A percentile compares a stretch with the other conserved stretches of the same genome.
These are phyloP conservation scores for Limenitis arthemis DNA, from an alignment of 2,888 invertebrate species.

Conservation along the genomic window DNA sequence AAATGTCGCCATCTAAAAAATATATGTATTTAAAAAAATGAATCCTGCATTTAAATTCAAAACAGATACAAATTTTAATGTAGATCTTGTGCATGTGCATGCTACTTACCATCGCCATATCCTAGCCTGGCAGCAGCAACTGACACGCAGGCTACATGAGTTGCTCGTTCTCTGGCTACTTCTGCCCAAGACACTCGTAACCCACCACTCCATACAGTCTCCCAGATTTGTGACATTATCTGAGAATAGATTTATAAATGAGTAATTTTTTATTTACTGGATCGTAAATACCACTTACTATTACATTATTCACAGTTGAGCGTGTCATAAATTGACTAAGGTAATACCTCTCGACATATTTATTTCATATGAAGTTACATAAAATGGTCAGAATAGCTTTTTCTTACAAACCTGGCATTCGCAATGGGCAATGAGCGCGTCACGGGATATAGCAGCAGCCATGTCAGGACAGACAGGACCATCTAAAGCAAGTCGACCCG, in stretches of 20 bases:
- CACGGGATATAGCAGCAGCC: slow-evolving; percentile 84
- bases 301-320: too few relatives aligned
- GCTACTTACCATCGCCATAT: slow-evolving; percentile 31
- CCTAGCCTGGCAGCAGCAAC: slow-evolving; percentile 22
- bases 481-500: slow-evolving; percentile 73
- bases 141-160: slow-evolving; percentile 34
- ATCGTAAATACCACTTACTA: too few relatives aligned
- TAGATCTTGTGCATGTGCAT: too few relatives aligned
- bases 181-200: slow-evolving; percentile 76
- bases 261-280: background rate
- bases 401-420: slow-evolving; percentile 80
- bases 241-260: slow-evolving; percentile 31
- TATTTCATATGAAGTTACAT: too few relatives aligned
- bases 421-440: slow-evolving; percentile 88
- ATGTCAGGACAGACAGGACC: slow-evolving; percentile 87
- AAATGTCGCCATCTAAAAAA: slow-evolving; percentile 50
- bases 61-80: background rate
- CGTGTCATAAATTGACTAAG: too few relatives aligned
- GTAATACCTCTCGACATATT: too few relatives aligned
- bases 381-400: too few relatives aligned
- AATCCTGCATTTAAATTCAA: background rate
- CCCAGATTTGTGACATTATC: slow-evolving; percentile 86
- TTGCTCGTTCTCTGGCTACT: slow-evolving; percentile 75
- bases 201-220: slow-evolving; percentile 73
- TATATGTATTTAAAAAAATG: background rate